Base-by-base conservation (phyloP, 1,140 invertebrate genomes). In the Helicorthomorpha holstii region DNA sequence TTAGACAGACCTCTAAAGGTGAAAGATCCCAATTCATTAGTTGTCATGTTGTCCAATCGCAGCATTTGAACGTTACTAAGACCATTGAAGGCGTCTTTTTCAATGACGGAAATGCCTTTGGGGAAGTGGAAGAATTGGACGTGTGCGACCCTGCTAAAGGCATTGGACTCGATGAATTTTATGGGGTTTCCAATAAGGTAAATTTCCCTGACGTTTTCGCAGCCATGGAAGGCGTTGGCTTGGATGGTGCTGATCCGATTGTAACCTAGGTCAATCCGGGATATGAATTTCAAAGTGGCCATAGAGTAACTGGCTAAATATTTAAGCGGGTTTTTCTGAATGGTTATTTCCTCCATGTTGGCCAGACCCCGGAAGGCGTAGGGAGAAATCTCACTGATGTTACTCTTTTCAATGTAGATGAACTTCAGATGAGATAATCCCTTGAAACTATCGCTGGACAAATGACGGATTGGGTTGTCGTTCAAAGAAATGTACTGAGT, bases 311-410 rank as follows among this genome's bases (percentile, higher is more conserved):
- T 56, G 16, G 56, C 19, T 29, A 57, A 45, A 10, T 26, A 23
- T 3, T 45, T 19, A 1, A 57, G 42, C 7, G 50, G 54, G 38
- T 57, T 57, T 25, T 57, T 49, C 43, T 57, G 56, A 3, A 57
- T 19, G 41, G 53, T 56, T 12, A 57, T 26, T 23, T 56, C 56
- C 41, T 57, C 56, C 34, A 56, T 25, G 34, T 57, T 44, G 26
- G 24, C 19, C 24, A 57, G 25, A 19, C 56, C 56, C 24, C 49
- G 26, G 46, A 57, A 57, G 22, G 56, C 54, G 26, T 55, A 21
- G 12, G 54, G 49, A 3, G 48, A 21, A 34, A 57, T 43, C 2
- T 51, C 56, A 14, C 3, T 4, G 26, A 54, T 54, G 3, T 51
- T 22, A 27, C 52, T 54, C 22, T 27, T 24, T 22, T 54, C 53